Evolutionary conservation across 2,797 vertebrate genomes (phyloP).

Genomic region (Taeniopygia guttata): DNA sequence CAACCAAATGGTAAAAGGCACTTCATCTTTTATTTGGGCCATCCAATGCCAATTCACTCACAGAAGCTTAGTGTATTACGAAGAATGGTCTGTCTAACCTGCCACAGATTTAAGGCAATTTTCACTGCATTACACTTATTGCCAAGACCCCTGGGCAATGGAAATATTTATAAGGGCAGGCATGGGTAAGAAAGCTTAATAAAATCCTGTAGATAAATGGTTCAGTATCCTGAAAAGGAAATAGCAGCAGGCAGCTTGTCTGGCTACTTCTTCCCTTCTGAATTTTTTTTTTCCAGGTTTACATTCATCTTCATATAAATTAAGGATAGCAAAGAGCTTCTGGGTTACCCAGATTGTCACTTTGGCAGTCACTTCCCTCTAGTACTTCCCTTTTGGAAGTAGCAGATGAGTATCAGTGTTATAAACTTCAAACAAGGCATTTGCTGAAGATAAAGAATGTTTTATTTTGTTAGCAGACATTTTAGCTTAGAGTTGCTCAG

Average conservation of each 20-base stretch:
- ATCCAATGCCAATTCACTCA: background rate
- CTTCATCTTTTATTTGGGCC: background rate
- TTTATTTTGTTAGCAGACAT: background rate
- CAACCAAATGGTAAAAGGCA: background rate
- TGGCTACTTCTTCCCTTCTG: background rate
- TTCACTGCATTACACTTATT: conserved; percentile 49
- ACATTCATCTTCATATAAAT: background rate
- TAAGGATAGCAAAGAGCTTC: background rate
- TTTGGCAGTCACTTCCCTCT: background rate
- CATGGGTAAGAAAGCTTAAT: conserved; percentile 23
- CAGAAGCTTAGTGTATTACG: background rate
- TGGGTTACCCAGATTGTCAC: background rate
- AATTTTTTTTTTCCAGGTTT: background rate
- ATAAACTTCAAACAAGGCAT: background rate
- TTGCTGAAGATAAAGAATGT: background rate
- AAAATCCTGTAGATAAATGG: conserved; percentile 46
- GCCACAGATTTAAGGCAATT: conserved; percentile 50
- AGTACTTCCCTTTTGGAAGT: background rate
- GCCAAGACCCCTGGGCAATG: conserved; percentile 25
- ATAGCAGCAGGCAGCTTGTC: background rate
- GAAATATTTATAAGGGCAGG: conserved; percentile 57
- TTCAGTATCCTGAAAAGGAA: conserved; percentile 1
- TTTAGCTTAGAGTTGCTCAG: background rate
- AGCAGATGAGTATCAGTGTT: background rate
- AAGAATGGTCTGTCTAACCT: background rate